Conservation (phyloP, 2,797 vertebrate genomes). For the Coccyzus lansbergi region DNA sequence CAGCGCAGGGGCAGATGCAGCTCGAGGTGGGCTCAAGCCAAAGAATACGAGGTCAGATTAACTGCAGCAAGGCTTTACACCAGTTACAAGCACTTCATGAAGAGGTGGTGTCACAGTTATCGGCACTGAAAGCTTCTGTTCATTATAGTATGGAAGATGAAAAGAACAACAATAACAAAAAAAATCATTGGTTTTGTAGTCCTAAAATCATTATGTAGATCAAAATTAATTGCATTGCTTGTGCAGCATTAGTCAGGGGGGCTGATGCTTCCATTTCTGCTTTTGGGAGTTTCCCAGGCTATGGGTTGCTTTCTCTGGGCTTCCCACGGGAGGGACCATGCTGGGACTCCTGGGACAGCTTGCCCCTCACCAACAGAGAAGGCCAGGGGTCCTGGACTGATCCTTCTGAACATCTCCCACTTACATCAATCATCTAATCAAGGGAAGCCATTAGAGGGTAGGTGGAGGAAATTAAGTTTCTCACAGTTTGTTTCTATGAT, state of each 20-base stretch:
- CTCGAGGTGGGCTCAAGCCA: accelerated
- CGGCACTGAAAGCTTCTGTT: not conserved
- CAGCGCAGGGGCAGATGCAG: not conserved
- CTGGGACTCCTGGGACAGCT: too few species aligned
- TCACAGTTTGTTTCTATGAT: not conserved
- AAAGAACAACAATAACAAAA: not conserved
- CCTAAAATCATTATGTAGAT: not conserved
- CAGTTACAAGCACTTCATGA: not conserved
- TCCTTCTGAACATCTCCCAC: not conserved
- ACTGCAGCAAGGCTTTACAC: too few species aligned
- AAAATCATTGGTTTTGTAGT: not conserved
- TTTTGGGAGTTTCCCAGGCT: not conserved
- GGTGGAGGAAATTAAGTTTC: not conserved
- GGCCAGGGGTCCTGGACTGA: not conserved
- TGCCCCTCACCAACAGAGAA: not conserved
- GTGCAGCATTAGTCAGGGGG: not conserved
- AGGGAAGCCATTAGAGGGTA: not conserved
- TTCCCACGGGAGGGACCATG: not conserved
- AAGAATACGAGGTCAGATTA: not conserved
- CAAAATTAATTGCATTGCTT: not conserved
- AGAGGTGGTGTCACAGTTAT: not conserved
- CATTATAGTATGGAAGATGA: not conserved
- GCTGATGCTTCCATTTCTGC: not conserved
- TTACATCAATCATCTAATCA: not conserved
- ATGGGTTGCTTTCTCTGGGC: accelerated